Evolutionary conservation across 2,888 invertebrate species (phyloP), one percentile per base, ranked within the genome.

Genomic region (Synergus japonicus): DNA sequence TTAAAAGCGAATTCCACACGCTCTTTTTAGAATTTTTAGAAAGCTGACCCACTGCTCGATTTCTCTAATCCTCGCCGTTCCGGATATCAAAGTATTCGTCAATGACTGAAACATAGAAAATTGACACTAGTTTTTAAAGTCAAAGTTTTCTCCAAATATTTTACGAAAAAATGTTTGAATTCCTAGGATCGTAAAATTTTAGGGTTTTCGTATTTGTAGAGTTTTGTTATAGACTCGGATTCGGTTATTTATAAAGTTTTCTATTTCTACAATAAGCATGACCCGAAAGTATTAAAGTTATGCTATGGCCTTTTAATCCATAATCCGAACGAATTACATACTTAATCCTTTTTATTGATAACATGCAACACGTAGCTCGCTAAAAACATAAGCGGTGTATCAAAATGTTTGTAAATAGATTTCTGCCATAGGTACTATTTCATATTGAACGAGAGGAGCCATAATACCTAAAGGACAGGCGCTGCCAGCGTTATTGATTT

Each of bases 401-500:
- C 18, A 10, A 22, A 67, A 22, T 67, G 18, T 12, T 44, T 67
- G 44, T n/a, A 18, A 66, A 43, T 66, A 43, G 41, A 41, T 41
- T 46, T 46, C 5, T 41, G 8, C 8, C 15, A 41, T 10, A 18
- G 41, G 43, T 67, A 67, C 8, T 22, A 13, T 44, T 46, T 69
- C 22, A 46, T 46, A 44, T 69, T 18, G 22, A 22, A 18, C 22
- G 22, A 15, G 67, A 46, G 46, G 22, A 69, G 46, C 9, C 44
- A 44, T 44, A 46, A 69, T 69, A 49, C 22, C 46, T n/a, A 18
- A 13, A 44, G 66, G 66, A 66, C 22, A 66, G 66, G 66, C 66
- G 66, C 44, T 66, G 66, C 66, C 43, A 69, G 67, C 44, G 67
- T 69, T 69, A 69, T 69, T 69, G 67, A 69, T 69, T 69, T 46